These are phyloP conservation scores for Alosa alosa DNA, from an alignment of 2,113 vertebrate species.

Conservation along the genomic window DNA sequence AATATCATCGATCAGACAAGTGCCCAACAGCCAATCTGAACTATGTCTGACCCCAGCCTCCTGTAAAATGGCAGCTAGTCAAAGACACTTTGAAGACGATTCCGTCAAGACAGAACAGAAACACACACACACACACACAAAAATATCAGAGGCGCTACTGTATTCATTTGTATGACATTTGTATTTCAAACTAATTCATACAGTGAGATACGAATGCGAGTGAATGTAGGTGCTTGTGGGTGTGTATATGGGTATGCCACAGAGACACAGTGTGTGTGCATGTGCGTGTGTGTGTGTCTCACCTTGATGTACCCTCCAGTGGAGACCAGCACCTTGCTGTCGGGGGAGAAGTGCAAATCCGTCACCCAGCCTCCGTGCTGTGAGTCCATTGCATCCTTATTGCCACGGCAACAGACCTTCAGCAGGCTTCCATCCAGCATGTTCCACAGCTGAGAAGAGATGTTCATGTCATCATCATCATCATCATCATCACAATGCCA, in stretches of 20 bases:
- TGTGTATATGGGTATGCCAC: background rate
- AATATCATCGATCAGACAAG: background rate
- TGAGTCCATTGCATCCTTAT: conserved; percentile 78
- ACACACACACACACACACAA: background rate
- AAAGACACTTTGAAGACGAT: conserved; percentile 20
- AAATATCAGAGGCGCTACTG: conserved; percentile 20
- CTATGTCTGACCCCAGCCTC: conserved; percentile 51
- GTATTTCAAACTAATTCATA: background rate
- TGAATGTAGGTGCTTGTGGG: background rate
- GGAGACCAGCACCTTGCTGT: conserved; percentile 82
- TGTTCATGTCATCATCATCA: background rate
- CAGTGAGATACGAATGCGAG: background rate
- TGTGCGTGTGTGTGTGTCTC: background rate
- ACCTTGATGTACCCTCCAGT: conserved; percentile 91
- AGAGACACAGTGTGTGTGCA: background rate
- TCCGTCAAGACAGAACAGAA: background rate
- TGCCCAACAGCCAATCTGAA: conserved; percentile 51
- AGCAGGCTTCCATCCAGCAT: conserved; percentile 74
- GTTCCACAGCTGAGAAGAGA: conserved; percentile 80
- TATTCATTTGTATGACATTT: background rate
- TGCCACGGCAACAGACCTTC: conserved; percentile 76
- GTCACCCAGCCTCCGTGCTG: conserved; percentile 92
- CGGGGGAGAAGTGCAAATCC: conserved; percentile 87
- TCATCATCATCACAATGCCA: conserved; percentile 25
- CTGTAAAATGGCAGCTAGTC: conserved; percentile 48